Conservation (phyloP, 2,113 vertebrate genomes). For the Odocoileus virginianus region DNA sequence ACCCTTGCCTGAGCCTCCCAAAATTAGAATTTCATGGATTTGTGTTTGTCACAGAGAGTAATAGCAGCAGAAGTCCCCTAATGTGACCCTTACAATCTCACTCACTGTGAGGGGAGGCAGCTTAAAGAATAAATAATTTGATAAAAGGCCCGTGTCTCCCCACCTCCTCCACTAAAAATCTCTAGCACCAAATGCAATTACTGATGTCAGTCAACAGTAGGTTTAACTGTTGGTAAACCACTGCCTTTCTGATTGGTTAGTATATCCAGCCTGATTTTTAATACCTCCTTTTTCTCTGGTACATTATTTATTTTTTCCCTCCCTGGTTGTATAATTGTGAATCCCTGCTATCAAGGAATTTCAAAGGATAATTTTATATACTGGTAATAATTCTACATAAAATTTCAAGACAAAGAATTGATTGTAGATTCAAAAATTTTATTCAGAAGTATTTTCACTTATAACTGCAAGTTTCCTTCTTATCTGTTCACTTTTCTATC, state of each 20-base stretch:
- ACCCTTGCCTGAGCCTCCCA: fast-evolving
- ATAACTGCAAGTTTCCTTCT: background rate
- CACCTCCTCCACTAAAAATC: background rate
- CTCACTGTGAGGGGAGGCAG: background rate
- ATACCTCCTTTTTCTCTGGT: background rate
- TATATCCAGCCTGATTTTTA: background rate
- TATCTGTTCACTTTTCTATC: background rate
- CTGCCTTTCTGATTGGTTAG: background rate
- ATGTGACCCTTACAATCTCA: background rate
- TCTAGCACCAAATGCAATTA: background rate
- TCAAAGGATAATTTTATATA: background rate
- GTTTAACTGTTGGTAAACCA: background rate
- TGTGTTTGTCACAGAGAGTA: background rate
- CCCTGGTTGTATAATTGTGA: background rate
- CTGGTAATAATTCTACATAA: background rate
- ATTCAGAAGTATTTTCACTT: background rate
- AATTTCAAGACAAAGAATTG: background rate
- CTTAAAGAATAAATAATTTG: background rate
- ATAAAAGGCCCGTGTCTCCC: background rate
- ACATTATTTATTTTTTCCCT: background rate
- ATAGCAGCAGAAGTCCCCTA: background rate
- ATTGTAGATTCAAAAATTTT: background rate
- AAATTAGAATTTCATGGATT: background rate
- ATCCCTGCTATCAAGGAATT: background rate
- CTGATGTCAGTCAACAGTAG: background rate